Evolutionary conservation across 1,140 invertebrate genomes (phyloP).

Genomic region (Yoshiicerus persimilis): DNA sequence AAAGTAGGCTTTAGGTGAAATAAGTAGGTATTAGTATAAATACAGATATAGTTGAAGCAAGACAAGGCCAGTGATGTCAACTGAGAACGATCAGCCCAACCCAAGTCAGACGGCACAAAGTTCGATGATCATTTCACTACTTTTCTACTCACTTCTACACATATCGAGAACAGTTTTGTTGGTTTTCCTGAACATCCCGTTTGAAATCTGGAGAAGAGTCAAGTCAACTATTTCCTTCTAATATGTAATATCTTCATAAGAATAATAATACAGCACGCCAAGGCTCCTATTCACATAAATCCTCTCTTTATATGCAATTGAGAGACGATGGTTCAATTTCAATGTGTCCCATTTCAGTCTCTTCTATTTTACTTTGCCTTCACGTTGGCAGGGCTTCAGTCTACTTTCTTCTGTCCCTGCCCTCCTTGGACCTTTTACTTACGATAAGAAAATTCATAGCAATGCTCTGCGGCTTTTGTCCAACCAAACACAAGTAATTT

Average conservation of each 20-base stretch:
- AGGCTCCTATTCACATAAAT: conserved; percentile 3
- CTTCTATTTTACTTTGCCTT: conserved; percentile 9
- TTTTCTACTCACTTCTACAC: neutral
- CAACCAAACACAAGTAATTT: neutral
- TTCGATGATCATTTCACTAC: neutral
- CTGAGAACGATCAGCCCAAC: neutral
- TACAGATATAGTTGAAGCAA: neutral
- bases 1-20: neutral
- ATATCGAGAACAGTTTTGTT: neutral
- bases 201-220: neutral
- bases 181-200: neutral
- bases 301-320: conserved; percentile 14
- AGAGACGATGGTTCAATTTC: conserved; percentile 19
- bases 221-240: conserved; percentile 4
- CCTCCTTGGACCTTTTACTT: neutral
- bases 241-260: conserved; percentile 19
- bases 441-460: neutral
- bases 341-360: conserved; percentile 15
- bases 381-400: neutral
- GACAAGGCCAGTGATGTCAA: neutral
- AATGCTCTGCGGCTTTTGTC: neutral
- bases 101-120: no score
- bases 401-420: neutral
- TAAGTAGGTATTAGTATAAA: neutral
- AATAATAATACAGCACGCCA: conserved; percentile 6